Percentiles rank a stretch among this genome's conserved stretches.
phyloP scores from a whole-genome alignment of 2,113 vertebrate species.

The Colius striatus region DNA sequence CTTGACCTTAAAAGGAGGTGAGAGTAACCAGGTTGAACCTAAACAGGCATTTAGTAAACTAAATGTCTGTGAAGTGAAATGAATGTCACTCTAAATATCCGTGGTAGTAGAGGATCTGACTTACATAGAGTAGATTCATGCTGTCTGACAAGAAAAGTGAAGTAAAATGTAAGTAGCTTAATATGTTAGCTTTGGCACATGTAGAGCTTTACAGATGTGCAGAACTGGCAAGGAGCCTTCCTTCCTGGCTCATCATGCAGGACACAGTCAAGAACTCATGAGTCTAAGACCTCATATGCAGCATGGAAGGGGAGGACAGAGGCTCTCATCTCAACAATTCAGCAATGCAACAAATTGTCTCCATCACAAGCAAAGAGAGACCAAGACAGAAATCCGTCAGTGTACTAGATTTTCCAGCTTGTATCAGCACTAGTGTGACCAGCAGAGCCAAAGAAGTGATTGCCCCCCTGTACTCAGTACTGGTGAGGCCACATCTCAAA shows the following conservation, averaged over 20 bases:
- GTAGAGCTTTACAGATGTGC: not conserved
- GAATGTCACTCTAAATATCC: not conserved
- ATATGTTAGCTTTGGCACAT: not conserved
- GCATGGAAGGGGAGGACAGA: not conserved
- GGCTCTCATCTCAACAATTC: accelerated
- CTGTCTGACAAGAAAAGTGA: not conserved
- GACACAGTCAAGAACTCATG: not conserved
- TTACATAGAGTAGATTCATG: not conserved
- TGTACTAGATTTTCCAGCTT: too few species aligned
- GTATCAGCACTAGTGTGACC: too few species aligned
- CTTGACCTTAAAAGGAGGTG: not conserved
- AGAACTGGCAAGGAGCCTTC: not conserved
- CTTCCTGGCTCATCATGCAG: not conserved
- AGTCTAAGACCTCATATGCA: not conserved
- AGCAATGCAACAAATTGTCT: not conserved
- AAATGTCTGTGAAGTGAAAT: not conserved
- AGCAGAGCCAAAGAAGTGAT: too few species aligned
- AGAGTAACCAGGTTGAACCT: not conserved
- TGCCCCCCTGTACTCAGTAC: too few species aligned
- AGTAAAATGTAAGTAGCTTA: not conserved
- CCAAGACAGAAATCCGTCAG: not conserved
- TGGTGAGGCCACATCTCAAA: too few species aligned
- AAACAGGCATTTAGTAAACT: not conserved
- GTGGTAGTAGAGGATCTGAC: not conserved
- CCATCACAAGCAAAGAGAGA: not conserved